Evolutionary conservation across 1,140 invertebrate genomes (phyloP).

Genomic region (Stegodyphus mimosarum): DNA sequence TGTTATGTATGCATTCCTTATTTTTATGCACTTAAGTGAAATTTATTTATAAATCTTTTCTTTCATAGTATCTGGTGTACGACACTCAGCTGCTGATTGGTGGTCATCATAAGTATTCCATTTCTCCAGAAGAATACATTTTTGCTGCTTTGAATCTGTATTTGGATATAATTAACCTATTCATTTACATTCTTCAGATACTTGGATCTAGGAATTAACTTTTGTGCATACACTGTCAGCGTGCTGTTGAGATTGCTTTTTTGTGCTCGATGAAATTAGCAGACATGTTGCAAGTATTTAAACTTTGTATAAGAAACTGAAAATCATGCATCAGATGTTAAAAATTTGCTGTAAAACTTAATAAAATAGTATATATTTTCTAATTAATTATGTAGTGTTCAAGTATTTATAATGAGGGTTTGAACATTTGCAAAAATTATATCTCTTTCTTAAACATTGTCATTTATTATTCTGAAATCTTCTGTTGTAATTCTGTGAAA

Average conservation of each 20-base stretch:
- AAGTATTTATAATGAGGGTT: too few species aligned
- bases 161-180: constrained; percentile 87
- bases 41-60: constrained; percentile 50
- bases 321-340: too few species aligned
- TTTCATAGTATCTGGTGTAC: constrained; percentile 80
- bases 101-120: constrained; percentile 67
- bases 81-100: constrained; percentile 96
- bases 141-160: constrained; percentile 85
- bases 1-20: too few species aligned
- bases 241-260: neutral
- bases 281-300: too few species aligned
- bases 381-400: neutral
- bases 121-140: constrained; percentile 82
- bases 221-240: neutral
- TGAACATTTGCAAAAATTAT: too few species aligned
- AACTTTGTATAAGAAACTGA: too few species aligned
- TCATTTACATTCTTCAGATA: constrained; percentile 83
- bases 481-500: too few species aligned
- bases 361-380: neutral
- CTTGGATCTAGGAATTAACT: constrained; percentile 68
- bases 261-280: too few species aligned
- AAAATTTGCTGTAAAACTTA: neutral
- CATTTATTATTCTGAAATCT: too few species aligned
- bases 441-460: too few species aligned
- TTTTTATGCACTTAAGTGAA: neutral